Conservation (phyloP, 64 coral and sea anemone species). For the Pachyseris speciosa region DNA sequence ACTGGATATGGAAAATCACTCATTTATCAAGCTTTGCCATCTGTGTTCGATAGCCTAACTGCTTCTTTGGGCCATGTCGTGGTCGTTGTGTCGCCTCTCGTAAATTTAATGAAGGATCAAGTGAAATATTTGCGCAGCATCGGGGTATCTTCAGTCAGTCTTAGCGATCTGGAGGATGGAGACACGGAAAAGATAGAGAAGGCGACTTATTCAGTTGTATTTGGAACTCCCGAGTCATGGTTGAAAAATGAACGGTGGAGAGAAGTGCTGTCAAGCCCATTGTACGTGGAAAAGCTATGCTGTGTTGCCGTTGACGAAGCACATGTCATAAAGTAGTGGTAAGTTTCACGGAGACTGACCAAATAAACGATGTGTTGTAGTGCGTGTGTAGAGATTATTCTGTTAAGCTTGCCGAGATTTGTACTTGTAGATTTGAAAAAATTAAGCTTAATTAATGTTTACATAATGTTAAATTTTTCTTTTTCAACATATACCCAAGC, state of each 20-base stretch:
- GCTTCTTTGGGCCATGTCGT: neutral
- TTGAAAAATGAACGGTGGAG: slow-evolving; percentile 2
- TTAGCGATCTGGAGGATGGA: neutral
- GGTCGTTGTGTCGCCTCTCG: neutral
- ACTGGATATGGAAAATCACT: slow-evolving; percentile 51
- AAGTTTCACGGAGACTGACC: too few species aligned
- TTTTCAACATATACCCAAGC: too few species aligned
- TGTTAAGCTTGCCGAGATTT: too few species aligned
- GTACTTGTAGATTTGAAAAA: too few species aligned
- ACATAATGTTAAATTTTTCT: too few species aligned
- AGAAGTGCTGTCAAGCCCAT: neutral
- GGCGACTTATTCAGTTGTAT: neutral
- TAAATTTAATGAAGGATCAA: slow-evolving; percentile 11
- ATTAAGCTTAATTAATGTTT: too few species aligned
- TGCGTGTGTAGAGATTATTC: too few species aligned
- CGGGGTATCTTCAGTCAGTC: neutral
- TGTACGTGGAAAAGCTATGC: slow-evolving; percentile 2
- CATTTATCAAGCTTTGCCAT: neutral
- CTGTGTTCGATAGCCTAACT: neutral
- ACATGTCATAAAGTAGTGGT: slow-evolving; percentile 13
- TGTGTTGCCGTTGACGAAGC: slow-evolving; percentile 28
- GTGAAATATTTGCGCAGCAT: slow-evolving; percentile 6
- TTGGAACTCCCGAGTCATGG: neutral
- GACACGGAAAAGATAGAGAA: neutral
- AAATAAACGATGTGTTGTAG: too few species aligned